phyloP scores from a whole-genome alignment of 2,113 vertebrate genomes.

The Xiphophorus hellerii region DNA sequence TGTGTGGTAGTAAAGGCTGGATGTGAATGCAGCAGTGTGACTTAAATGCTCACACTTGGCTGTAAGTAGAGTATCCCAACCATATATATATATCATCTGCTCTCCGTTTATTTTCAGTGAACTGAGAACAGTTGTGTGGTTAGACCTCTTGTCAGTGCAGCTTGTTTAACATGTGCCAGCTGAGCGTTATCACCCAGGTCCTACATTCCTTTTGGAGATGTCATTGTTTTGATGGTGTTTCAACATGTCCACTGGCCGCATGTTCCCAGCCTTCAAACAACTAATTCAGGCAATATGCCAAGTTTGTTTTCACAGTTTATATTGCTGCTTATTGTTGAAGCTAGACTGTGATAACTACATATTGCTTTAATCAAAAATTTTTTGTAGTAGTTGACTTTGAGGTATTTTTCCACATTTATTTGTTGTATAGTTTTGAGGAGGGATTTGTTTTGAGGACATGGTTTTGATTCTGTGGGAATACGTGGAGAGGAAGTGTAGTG shows the following conservation, averaged over 20 bases:
- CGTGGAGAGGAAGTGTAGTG: conserved; percentile 67
- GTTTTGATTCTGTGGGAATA: conserved; percentile 66
- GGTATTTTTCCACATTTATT: conserved; percentile 26
- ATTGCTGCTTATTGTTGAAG: conserved; percentile 18
- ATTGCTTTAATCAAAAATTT: background rate
- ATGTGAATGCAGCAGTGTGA: conserved; percentile 21
- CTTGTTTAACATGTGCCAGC: conserved; percentile 66
- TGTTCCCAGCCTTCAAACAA: conserved; percentile 54
- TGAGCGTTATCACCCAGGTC: conserved; percentile 65
- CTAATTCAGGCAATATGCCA: conserved; percentile 43
- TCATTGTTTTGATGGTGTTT: conserved; percentile 67
- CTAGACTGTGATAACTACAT: background rate
- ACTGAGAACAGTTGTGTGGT: conserved; percentile 34
- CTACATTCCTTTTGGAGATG: conserved; percentile 70
- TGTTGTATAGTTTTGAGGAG: conserved; percentile 34
- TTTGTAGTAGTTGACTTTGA: conserved; percentile 41
- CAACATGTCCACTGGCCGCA: conserved; percentile 57
- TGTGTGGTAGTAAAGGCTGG: conserved; percentile 11
- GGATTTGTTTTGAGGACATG: conserved; percentile 44
- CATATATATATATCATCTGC: background rate
- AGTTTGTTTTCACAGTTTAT: conserved; percentile 16
- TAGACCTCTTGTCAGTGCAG: conserved; percentile 44
- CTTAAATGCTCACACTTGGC: conserved; percentile 27
- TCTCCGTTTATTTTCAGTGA: conserved; percentile 19
- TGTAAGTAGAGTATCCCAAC: conserved; percentile 24